Base-by-base conservation (phyloP, 2,113 vertebrate species). In the Ctenodactylus gundi region DNA sequence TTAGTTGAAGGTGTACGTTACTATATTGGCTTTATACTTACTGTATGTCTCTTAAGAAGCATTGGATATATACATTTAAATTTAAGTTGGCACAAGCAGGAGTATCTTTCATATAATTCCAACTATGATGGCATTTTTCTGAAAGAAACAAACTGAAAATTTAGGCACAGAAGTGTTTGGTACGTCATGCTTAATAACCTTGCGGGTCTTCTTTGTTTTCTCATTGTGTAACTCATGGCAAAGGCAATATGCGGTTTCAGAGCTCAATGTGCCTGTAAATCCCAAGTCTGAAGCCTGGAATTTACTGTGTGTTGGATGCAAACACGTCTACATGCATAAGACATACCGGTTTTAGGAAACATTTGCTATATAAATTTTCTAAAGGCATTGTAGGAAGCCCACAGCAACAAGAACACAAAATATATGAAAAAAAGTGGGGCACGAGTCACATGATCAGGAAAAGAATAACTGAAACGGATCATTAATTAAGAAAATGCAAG, bases 191-290 rank as follows among this genome's bases (percentile, higher is more conserved):
- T 58, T 84, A 65, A 36, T 55, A 39, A 76, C 72, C 14, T 58
- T 67, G 1, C 11, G 75, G 21, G 0, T 1, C 4, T 39, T 11
- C 20, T 39, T 81, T 70, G 36, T 65, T 18, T 0, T n/a, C 29
- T 85, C 64, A 14, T 2, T n/a, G 7, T 0, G 0, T 29, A 36
- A 4, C 12, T 3, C 0, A 31, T 39, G 13, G 17, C 11, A 31
- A 13, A 46, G 83, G 23, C 2, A 60, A 0, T 2, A 25, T 13
- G 8, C 13, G 68, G n/a, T 65, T 86, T 67, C 6, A 68, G 53
- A 60, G 17, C 23, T 64, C 46, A 34, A 8, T n/a, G 68, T 68
- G 15, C 46, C 70, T 64, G 46, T 23, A 29, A 25, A 21, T 92
- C 5, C n/a, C 29, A 58, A 49, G 64, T 73, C 14, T 92, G 20